Base-by-base conservation (phyloP, 2,797 vertebrate genomes). In the Petrocephalus sullivani region DNA sequence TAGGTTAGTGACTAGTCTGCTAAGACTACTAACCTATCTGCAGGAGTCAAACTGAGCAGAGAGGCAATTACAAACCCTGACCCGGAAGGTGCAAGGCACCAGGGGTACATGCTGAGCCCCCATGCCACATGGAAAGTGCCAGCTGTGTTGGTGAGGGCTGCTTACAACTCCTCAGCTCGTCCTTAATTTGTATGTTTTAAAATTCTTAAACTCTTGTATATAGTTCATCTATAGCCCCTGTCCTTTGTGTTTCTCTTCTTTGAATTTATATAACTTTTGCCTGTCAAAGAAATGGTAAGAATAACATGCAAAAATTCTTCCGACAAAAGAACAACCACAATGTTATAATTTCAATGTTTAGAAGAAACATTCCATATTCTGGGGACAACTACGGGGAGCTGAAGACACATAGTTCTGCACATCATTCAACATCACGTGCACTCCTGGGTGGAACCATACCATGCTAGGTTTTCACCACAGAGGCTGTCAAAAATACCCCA, bases 401-500 rank as follows among this genome's bases (percentile, higher is more conserved):
- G 46, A 82, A 58, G 23, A 53, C 10, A 37, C 49, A 53, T 14
- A 28, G 67, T 67, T 54, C 21, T 6, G 28, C 49, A 46, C 60
- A 14, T 23, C n/a, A 67, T 53, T 41, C 78, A 61, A 14, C 12
- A 7, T 46, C 8, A 2, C 2, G 46, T 88, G 56, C 19, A 87
- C 67, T 83, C 41, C 37, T 58, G 61, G 57, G 49, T 12, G 23
- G n/a, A 61, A 37, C 87, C 19, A 14, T 49, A 33, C 53, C 85
- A 33, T 51, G n/a, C 75, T 49, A 16, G 19, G 14, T 41, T 41
- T 88, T 82, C 53, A 83, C 57, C 87, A 64, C 37, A 2, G 23
- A 85, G 33, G 28, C 57, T 19, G 81, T 84, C 28, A 88, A 91
- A 92, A 88, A 61, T 85, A 85, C 10, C 54, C 83, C 81, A 56